Evolutionary conservation across 1,140 invertebrate genomes (phyloP).

Genomic region (Nasonia giraulti): DNA sequence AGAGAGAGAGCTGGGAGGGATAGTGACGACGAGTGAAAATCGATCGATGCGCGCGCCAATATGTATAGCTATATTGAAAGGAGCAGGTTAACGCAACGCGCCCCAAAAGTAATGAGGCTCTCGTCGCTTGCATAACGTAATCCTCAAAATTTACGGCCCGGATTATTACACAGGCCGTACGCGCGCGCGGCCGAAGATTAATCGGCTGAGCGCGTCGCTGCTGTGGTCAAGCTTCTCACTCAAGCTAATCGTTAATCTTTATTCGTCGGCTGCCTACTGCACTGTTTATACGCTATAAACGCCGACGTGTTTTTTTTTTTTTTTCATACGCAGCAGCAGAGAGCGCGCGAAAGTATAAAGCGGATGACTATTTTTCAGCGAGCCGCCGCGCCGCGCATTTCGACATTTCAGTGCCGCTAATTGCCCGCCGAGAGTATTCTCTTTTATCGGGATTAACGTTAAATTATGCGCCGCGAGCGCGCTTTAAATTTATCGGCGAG

Average conservation of each 20-base stretch:
- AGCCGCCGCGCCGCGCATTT: neutral
- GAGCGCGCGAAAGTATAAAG: no score
- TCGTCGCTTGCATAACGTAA: constrained; percentile 53
- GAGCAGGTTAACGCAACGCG: neutral
- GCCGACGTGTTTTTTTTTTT: neutral
- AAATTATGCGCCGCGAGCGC: no score
- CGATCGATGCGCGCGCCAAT: neutral
- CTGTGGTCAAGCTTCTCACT: constrained; percentile 27
- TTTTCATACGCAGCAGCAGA: neutral
- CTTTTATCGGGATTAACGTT: no score
- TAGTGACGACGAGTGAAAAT: constrained; percentile 28
- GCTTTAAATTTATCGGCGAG: no score
- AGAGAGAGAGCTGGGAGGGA: neutral
- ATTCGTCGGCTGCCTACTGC: constrained; percentile 22
- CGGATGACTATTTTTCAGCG: no score
- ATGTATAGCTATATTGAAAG: no score
- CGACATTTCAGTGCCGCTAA: neutral
- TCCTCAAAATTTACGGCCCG: constrained; percentile 57
- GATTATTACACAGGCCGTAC: constrained; percentile 52
- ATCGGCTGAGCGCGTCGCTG: constrained; percentile 54
- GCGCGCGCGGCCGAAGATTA: constrained; percentile 50
- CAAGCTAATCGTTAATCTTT: constrained; percentile 55
- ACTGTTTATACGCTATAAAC: neutral
- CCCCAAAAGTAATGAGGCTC: constrained; percentile 50
- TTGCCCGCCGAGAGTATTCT: neutral